Percentiles rank a stretch among this genome's conserved stretches.
Conservation (phyloP, 2,113 vertebrate species). For the Myotis lucifugus region DNA sequence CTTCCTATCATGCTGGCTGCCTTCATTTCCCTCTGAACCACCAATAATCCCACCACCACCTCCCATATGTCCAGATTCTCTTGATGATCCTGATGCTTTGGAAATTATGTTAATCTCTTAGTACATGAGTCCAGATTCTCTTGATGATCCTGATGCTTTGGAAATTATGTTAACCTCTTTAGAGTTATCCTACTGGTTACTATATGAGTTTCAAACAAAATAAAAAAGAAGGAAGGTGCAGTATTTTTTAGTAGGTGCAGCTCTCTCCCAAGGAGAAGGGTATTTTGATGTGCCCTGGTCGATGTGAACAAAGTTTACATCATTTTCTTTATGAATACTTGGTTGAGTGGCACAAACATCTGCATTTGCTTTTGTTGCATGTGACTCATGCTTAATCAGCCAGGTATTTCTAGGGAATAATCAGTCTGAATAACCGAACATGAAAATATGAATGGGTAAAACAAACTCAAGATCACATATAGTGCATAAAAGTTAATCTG, state of each 20-base stretch:
- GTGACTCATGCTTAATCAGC: not conserved
- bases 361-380: not conserved
- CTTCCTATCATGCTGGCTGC: slow-evolving; percentile 88
- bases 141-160: slow-evolving; percentile 91
- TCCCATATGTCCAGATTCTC: slow-evolving; percentile 89
- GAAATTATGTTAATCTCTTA: slow-evolving; percentile 96
- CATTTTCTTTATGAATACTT: slow-evolving; percentile 35
- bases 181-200: slow-evolving; percentile 96
- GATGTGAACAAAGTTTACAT: slow-evolving; percentile 34
- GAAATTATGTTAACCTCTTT: slow-evolving; percentile 95
- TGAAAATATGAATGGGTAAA: not conserved
- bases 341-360: not conserved
- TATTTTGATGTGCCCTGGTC: not conserved
- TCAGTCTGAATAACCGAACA: not conserved
- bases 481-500: slow-evolving; percentile 70
- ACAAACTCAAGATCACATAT: slow-evolving; percentile 41
- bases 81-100: slow-evolving; percentile 91
- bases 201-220: slow-evolving; percentile 90
- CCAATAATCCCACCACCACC: slow-evolving; percentile 95
- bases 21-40: slow-evolving; percentile 91
- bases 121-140: slow-evolving; percentile 82
- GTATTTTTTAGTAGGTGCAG: slow-evolving; percentile 29
- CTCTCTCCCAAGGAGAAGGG: slow-evolving; percentile 60
- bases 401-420: not conserved
- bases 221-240: slow-evolving; percentile 82